A percentile compares a stretch with the other conserved stretches of the same genome.
phyloP scores from a whole-genome alignment of 1,140 invertebrate species.

The Copidosoma floridanum region DNA sequence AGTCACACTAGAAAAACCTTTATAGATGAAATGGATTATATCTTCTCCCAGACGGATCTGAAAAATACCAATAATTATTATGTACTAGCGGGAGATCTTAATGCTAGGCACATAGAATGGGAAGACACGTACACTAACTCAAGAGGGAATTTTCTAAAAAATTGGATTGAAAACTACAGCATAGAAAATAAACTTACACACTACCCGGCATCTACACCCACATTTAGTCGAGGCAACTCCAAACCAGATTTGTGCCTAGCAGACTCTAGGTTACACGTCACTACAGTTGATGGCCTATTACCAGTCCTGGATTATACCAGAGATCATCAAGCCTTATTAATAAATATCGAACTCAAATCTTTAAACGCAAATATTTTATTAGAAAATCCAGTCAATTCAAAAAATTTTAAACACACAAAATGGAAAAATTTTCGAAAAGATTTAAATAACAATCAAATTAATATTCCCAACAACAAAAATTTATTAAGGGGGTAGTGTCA shows the following conservation, averaged over 20 bases:
- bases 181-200: background rate
- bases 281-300: background rate
- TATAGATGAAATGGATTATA: background rate
- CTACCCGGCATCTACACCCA: background rate
- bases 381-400: background rate
- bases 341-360: background rate
- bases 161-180: constrained; percentile 19
- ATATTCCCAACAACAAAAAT: background rate
- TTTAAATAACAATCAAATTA: background rate
- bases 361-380: background rate
- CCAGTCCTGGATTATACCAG: background rate
- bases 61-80: background rate
- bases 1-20: background rate
- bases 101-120: background rate
- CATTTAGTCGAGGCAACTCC: constrained; percentile 4
- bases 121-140: background rate
- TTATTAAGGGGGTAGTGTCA: background rate
- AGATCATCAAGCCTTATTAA: background rate
- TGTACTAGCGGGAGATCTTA: background rate
- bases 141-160: background rate
- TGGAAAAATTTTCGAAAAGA: background rate
- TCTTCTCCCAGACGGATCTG: background rate
- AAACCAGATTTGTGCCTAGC: background rate
- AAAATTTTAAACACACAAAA: background rate
- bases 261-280: background rate